phyloP scores from a whole-genome alignment of 2,797 vertebrate genomes.

The Odontamblyopus rebecca region DNA sequence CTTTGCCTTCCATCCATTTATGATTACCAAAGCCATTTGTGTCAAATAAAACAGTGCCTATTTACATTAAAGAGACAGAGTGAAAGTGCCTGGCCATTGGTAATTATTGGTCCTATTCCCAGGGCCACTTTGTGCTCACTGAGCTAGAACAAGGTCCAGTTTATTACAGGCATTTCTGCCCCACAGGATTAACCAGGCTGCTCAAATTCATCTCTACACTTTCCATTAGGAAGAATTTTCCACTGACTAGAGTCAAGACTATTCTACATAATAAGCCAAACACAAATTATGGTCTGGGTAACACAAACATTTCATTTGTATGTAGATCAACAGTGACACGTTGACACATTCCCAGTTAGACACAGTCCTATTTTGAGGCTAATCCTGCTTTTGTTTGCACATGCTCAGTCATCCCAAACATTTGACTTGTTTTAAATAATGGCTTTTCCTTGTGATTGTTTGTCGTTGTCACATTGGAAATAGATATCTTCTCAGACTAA shows the following conservation, averaged over 20 bases:
- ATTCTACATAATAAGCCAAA: constrained; percentile 67
- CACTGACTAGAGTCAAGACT: constrained; percentile 37
- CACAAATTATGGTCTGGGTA: constrained; percentile 62
- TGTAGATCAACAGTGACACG: constrained; percentile 66
- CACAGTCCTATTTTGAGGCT: constrained; percentile 56
- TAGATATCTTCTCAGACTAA: constrained; percentile 53
- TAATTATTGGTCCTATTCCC: constrained; percentile 61
- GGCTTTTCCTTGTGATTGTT: constrained; percentile 65
- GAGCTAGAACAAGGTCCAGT: constrained; percentile 50
- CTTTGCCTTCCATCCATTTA: constrained; percentile 56
- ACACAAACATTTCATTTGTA: constrained; percentile 70
- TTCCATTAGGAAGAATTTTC: constrained; percentile 61
- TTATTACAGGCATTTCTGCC: constrained; percentile 55
- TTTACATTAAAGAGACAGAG: constrained; percentile 76
- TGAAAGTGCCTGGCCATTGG: constrained; percentile 56
- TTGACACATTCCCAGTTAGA: constrained; percentile 64
- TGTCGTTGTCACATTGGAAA: constrained; percentile 62
- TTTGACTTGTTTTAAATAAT: constrained; percentile 72
- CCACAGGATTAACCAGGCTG: constrained; percentile 47
- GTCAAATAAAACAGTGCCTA: constrained; percentile 64
- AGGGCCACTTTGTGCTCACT: constrained; percentile 37
- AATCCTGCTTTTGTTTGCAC: constrained; percentile 67
- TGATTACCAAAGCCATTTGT: constrained; percentile 63
- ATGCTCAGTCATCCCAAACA: constrained; percentile 69
- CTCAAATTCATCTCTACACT: constrained; percentile 55